Evolutionary conservation across 2,113 vertebrate species (phyloP).

Genomic region (Sapajus apella): DNA sequence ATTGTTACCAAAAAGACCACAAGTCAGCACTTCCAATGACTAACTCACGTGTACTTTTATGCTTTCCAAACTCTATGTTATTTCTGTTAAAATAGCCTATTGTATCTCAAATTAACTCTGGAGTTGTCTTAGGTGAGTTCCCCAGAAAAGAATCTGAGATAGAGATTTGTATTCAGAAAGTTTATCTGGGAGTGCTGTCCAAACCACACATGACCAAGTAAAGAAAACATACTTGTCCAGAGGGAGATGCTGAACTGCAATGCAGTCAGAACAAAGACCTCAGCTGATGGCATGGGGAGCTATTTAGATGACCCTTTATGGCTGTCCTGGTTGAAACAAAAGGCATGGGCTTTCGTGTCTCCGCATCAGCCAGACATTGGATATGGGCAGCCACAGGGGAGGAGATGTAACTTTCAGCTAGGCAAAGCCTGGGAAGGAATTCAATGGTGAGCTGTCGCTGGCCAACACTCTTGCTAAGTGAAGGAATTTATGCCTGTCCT

Average conservation of each 20-base stretch:
- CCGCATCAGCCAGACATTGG: not conserved
- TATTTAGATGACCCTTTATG: not conserved
- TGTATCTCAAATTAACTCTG: not conserved
- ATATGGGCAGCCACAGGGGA: not conserved
- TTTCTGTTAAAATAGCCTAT: constrained; percentile 41
- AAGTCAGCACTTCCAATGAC: not conserved
- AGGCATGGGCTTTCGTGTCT: not conserved
- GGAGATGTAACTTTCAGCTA: not conserved
- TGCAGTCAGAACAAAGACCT: not conserved
- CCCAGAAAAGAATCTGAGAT: not conserved
- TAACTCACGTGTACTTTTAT: not conserved
- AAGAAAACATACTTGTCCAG: not conserved
- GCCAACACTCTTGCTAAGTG: not conserved
- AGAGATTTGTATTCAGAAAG: not conserved
- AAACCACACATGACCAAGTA: not conserved
- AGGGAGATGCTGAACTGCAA: not conserved
- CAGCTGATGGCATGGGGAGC: not conserved
- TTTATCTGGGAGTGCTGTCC: not conserved
- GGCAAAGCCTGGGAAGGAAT: not conserved
- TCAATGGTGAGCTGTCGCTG: not conserved
- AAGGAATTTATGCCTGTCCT: not conserved
- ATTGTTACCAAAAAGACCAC: constrained; percentile 23
- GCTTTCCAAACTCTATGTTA: constrained; percentile 13
- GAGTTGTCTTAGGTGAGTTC: not conserved
- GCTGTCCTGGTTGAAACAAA: not conserved